Base-by-base conservation (phyloP, 2,113 vertebrate genomes). In the Melanerpes aurifrons region DNA sequence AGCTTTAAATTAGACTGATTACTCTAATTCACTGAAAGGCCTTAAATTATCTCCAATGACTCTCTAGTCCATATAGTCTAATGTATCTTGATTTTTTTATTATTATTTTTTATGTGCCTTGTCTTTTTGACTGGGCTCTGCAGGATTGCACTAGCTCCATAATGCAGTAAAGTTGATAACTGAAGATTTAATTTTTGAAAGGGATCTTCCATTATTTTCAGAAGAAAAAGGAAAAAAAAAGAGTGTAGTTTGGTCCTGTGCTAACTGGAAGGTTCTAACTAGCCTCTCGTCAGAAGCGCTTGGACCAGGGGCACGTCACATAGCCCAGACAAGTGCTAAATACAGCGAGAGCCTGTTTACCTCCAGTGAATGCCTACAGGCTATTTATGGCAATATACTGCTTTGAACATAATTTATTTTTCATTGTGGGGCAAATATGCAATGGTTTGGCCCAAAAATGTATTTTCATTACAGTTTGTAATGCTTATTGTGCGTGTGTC, bases 121-220 rank as follows among this genome's bases (percentile, higher is more conserved):
- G 98, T 99, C 98, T 98, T 98, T 97, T 98, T 98, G 99, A 99
- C 98, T 98, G 98, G 99, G 98, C 98, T 98, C 97, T 98, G 98
- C 98, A 98, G 98, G 98, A 98, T 99, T 99, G 99, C 99, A 99
- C 99, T 99, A 99, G 98, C 98, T 99, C 98, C 98, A 98, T 98
- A 98, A 98, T 98, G 97, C 98, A 98, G 98, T 98, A 98, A 98
- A 98, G 96, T 76, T 96, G 96, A 96, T 97, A 97, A 97, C 95
- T 97, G 97, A 98, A 97, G 97, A 97, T 47, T 94, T 94, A 97
- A 95, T 96, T 97, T 97, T 97, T 96, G 95, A 97, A 97, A 98
- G 96, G 95, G 96, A 97, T 97, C 97, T 98, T 98, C 97, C 97
- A 97, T 96, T 96, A 93, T 95, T 97, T 97, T 97, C 86, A 95